Evolutionary conservation across 2,113 vertebrate genomes (phyloP).

Genomic region (Nematolebias whitei): DNA sequence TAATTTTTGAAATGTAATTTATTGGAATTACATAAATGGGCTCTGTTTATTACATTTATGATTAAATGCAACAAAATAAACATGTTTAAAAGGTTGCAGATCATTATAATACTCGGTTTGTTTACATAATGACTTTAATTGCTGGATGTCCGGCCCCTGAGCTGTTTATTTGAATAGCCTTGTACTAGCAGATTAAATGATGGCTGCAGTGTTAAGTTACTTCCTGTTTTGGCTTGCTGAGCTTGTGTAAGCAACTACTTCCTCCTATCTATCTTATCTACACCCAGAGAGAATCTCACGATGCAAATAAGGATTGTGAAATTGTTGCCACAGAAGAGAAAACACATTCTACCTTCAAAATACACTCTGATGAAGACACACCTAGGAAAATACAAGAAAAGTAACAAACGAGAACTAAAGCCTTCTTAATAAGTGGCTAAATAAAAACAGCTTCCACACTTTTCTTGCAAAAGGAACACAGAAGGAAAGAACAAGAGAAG

Average conservation of each 20-base stretch:
- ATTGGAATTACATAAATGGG: too few relatives aligned
- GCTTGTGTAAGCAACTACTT: constrained; percentile 40
- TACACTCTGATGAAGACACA: not conserved
- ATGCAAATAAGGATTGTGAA: constrained; percentile 8
- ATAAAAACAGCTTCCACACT: not conserved
- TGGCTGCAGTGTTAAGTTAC: too few relatives aligned
- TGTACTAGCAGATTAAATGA: too few relatives aligned
- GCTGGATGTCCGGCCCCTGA: too few relatives aligned
- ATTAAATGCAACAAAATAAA: too few relatives aligned
- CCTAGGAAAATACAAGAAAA: not conserved
- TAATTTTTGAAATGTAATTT: too few relatives aligned
- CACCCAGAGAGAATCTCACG: not conserved
- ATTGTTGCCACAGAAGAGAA: not conserved
- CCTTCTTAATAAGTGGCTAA: not conserved
- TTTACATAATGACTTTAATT: too few relatives aligned
- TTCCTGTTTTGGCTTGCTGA: constrained; percentile 52
- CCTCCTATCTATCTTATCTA: constrained; percentile 28
- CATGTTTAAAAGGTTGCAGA: too few relatives aligned
- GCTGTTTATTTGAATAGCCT: too few relatives aligned
- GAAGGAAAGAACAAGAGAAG: not conserved
- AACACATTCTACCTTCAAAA: not conserved
- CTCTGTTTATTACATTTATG: too few relatives aligned
- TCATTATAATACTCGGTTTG: too few relatives aligned
- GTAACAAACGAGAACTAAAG: not conserved
- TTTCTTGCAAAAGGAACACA: not conserved